Evolutionary conservation across 2,797 vertebrate genomes (phyloP), one percentile per base, ranked within the genome.

Genomic region (Melanotaenia nigrans): DNA sequence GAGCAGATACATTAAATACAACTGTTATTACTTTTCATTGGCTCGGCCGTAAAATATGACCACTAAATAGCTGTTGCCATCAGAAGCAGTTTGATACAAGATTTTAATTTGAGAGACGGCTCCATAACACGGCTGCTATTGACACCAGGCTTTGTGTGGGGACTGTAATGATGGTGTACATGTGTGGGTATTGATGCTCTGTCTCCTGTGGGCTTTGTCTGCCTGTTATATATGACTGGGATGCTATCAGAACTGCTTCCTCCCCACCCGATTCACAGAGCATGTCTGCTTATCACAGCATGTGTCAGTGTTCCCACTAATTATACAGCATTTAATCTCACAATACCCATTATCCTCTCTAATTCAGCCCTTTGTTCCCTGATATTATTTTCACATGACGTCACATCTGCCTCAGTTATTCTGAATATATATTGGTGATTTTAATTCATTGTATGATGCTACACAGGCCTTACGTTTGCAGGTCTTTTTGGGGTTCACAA

Each of bases 61-160:
- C 88, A 90, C 95, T 97, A 95, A 97, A 98, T 95, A 96, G 96
- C 91, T 93, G 95, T 90, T 95, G 95, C 95, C 96, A 95, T 96
- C 95, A 95, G 95, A 96, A 94, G 95, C 95, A 91, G 94, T 95
- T 95, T 94, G 96, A 95, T 96, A 97, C 96, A 96, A 94, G 96
- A 94, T 96, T 98, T 98, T 99, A 99, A 98, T 99, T 97, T 97
- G 96, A 97, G 95, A 93, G 94, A 96, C 95, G 92, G 95, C 93
- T 95, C 95, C 93, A 90, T 95, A 95, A 95, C 95, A 92, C 86
- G 47, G 87, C 89, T 81, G 90, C 95, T 95, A 96, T 96, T 96
- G 96, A 97, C 96, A 96, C 89, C 77, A 84, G 94, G 88, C 95
- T 96, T 97, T 97, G 96, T 96, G 94, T 94, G 92, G 91, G 87